phyloP scores from a whole-genome alignment of 2,113 vertebrate genomes.

The Anser cygnoides region DNA sequence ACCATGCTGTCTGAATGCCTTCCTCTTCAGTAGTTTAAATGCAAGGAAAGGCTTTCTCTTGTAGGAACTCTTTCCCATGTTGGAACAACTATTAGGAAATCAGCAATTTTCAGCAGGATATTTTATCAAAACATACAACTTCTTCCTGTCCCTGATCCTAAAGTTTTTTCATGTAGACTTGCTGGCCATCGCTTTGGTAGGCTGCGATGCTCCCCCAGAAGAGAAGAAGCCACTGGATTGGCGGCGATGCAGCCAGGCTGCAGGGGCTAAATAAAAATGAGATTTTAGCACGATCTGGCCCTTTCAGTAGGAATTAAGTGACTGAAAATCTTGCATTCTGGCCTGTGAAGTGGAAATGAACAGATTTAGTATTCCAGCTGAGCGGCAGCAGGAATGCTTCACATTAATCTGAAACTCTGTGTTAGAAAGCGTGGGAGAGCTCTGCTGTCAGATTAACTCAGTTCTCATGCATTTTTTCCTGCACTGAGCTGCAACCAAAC shows the following conservation, averaged over 20 bases:
- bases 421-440: conserved; percentile 49
- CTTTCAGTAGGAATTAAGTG: conserved; percentile 33
- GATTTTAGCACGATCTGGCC: neutral
- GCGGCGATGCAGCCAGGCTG: neutral
- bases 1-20: neutral
- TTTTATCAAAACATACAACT: neutral
- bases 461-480: conserved; percentile 58
- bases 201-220: neutral
- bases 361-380: conserved; percentile 57
- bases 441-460: conserved; percentile 52
- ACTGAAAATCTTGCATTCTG: conserved; percentile 7
- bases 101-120: neutral
- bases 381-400: conserved; percentile 37
- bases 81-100: neutral
- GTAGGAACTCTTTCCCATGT: neutral
- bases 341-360: conserved; percentile 52
- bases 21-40: neutral
- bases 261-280: neutral
- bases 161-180: neutral
- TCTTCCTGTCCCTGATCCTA: neutral
- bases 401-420: conserved; percentile 34
- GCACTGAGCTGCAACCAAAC: conserved; percentile 56
- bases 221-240: neutral
- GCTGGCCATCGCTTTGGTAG: neutral
- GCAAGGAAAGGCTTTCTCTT: neutral